These are phyloP conservation scores for Lophius americanus DNA, from an alignment of 2,797 vertebrate genomes.

Conservation along the genomic window DNA sequence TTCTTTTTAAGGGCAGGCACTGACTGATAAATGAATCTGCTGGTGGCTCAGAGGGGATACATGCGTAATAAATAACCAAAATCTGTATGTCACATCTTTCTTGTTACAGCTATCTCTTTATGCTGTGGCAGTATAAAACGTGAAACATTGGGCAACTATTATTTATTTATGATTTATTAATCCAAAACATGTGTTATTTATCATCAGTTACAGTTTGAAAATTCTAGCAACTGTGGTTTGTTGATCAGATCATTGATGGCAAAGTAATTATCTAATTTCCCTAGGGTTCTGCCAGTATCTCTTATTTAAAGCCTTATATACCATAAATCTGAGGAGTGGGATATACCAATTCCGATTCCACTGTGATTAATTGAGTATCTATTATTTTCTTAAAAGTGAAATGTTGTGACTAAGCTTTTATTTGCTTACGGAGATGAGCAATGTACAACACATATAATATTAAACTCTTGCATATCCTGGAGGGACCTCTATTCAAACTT, in stretches of 20 bases:
- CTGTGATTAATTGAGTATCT: no score
- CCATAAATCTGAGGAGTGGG: conserved; percentile 36
- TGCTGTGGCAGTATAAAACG: background rate
- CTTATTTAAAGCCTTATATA: conserved; percentile 26
- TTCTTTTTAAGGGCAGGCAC: background rate
- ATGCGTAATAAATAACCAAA: background rate
- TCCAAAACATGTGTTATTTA: no score
- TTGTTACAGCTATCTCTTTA: background rate
- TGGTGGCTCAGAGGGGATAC: background rate
- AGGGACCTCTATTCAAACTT: no score
- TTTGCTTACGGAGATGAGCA: background rate
- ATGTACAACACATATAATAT: background rate
- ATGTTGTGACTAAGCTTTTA: no score
- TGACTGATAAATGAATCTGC: background rate
- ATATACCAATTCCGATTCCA: no score
- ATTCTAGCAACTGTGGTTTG: conserved; percentile 4
- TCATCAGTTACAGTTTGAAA: no score
- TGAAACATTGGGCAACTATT: background rate
- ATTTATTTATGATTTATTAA: background rate
- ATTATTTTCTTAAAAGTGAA: background rate
- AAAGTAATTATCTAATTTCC: conserved; percentile 14
- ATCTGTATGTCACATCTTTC: background rate
- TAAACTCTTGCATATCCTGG: background rate
- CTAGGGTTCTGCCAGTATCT: conserved; percentile 15
- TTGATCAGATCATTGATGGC: conserved; percentile 13